These are phyloP conservation scores for Patagioenas fasciata DNA, from an alignment of 2,113 vertebrate species.

Conservation along the genomic window DNA sequence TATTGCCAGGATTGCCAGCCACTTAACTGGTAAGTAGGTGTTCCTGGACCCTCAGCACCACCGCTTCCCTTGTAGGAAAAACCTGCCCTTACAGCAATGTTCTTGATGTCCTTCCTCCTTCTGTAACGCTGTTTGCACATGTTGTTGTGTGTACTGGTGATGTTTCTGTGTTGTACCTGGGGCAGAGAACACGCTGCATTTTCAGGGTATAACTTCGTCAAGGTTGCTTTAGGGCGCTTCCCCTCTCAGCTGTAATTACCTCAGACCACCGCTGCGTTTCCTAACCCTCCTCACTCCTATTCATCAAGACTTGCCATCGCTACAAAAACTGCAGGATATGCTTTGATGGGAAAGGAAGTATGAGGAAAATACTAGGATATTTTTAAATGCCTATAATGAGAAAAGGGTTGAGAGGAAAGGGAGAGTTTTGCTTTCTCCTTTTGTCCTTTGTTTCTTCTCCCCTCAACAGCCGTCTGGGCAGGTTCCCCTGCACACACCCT, in stretches of 20 bases:
- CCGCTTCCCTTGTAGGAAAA: constrained; percentile 31
- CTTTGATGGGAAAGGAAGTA: constrained; percentile 9
- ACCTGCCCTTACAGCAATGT: background rate
- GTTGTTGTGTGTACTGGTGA: background rate
- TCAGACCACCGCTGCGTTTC: background rate
- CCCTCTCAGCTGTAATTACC: background rate
- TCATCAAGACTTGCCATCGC: background rate
- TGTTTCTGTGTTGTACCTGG: background rate
- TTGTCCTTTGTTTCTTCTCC: background rate
- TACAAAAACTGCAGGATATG: constrained; percentile 30
- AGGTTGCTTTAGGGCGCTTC: background rate
- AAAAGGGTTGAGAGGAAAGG: background rate
- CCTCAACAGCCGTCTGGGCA: background rate
- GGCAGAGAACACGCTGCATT: rapidly evolving
- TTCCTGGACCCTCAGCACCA: constrained; percentile 9
- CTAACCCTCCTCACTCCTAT: background rate
- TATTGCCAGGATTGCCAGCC: constrained; percentile 93
- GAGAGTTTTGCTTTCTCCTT: background rate
- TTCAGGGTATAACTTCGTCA: background rate
- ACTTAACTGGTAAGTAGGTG: constrained; percentile 89
- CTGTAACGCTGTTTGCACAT: background rate
- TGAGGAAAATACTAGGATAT: background rate
- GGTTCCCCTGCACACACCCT: background rate
- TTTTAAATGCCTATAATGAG: constrained; percentile 13
- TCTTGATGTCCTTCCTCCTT: background rate